Evolutionary conservation across 2,888 invertebrate species (phyloP).

Genomic region (Melitaea athalia): DNA sequence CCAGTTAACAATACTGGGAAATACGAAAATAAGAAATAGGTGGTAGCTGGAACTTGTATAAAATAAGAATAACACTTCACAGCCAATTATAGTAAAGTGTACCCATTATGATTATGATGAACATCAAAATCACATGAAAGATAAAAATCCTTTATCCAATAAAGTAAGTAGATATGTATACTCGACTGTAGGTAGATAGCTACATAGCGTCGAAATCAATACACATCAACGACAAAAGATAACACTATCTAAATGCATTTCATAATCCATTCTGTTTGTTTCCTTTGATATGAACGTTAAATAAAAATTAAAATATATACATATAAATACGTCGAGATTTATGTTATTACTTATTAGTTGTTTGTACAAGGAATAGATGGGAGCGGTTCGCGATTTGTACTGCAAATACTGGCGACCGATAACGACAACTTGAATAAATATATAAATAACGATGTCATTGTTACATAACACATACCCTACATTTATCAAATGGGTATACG

Average conservation of each 20-base stretch:
- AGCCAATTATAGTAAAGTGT: conserved; percentile 19
- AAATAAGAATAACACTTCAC: not conserved
- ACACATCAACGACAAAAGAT: conserved; percentile 20
- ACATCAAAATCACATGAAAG: conserved; percentile 17
- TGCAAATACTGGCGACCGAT: conserved; percentile 35
- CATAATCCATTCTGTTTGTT: conserved; percentile 1
- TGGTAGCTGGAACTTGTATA: conserved; percentile 5
- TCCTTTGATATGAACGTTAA: conserved; percentile 4
- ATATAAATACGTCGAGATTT: not conserved
- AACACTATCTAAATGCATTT: conserved; percentile 19
- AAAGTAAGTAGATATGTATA: conserved; percentile 11
- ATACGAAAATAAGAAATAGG: conserved; percentile 18
- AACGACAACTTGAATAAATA: conserved; percentile 29
- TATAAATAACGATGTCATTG: conserved; percentile 3
- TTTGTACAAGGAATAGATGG: conserved; percentile 20
- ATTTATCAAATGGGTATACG: not conserved
- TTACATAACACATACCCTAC: conserved; percentile 2
- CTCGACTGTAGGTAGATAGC: not conserved
- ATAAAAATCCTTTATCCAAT: conserved; percentile 18
- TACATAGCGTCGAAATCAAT: conserved; percentile 22
- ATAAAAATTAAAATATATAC: not conserved
- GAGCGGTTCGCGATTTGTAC: conserved; percentile 34
- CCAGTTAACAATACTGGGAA: conserved; percentile 17
- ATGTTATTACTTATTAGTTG: not conserved
- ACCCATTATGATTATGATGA: conserved; percentile 16